Base-by-base conservation (phyloP, 1,140 invertebrate species). In the Anastrepha ludens region DNA sequence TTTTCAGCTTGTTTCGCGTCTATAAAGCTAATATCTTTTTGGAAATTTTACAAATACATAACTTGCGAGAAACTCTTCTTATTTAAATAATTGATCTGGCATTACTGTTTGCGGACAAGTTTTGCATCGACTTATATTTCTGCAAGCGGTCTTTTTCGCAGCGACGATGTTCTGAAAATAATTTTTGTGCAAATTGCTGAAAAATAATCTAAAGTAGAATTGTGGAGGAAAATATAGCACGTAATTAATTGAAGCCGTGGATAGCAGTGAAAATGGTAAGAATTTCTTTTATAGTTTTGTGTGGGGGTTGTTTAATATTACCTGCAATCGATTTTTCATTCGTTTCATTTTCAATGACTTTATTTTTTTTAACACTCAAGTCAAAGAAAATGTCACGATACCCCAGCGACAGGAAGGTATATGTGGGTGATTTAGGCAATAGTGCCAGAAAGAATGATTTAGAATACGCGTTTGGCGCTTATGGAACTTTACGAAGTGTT, bases 381-480 rank as follows among this genome's bases (percentile, higher is more conserved):
- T 87, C 88, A n/a, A 88, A 90, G 64, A 90, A 90, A 90, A 97
- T 97, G 96, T 96, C 96, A 88, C 95, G 96, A 65, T 96, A 97
- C 93, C 95, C 96, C 87, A 95, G 96, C 65, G 98, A 99, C 92
- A 98, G 97, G 90, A 99, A 99, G 94, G 96, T 99, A 11, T 99
- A 99, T 93, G 98, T 99, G 44, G 99, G 99, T 60, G 98, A 99
- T 94, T 94, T 99, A 91, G 97, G 96, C 81, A 97, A 96, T 91
- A 97, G 96, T 92, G 97, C 97, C n/a, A 97, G 97, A 29, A 97
- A 98, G 93, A 97, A 97, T 91, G 97, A 98, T 93, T 93, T 99
- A 67, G 98, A 99, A 94, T 97, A 98, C 94, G 97, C 97, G 9
- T 99, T 99, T 93, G 96, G 97, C 86, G 97, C 98, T 90, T 99